phyloP scores from a whole-genome alignment of 1,140 invertebrate species.

The Oreohelix idahoensis region DNA sequence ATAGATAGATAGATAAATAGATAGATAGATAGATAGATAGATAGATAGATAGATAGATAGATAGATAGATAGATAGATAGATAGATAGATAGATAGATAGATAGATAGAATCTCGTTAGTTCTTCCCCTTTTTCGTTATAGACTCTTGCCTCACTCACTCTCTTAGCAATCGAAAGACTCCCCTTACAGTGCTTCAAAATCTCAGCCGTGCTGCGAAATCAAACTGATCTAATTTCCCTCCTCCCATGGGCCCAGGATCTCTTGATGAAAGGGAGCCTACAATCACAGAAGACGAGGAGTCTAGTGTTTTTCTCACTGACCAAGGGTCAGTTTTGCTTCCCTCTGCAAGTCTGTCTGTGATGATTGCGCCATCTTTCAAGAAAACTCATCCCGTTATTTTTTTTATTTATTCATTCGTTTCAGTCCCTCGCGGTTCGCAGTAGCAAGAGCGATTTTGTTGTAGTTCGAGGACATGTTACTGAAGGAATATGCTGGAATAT shows the following conservation, averaged over 20 bases:
- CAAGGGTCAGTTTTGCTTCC: background rate
- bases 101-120: too few species aligned
- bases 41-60: too few species aligned
- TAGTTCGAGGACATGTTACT: too few species aligned
- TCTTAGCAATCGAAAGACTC: background rate
- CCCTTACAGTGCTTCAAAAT: background rate
- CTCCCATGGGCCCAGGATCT: background rate
- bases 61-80: too few species aligned
- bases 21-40: too few species aligned
- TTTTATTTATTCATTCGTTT: too few species aligned
- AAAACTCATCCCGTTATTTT: too few species aligned
- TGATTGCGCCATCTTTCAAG: too few species aligned
- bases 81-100: background rate
- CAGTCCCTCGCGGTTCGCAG: too few species aligned
- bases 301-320: background rate
- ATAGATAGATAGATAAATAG: too few species aligned
- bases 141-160: background rate
- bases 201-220: background rate
- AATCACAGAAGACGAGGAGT: background rate
- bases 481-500: too few species aligned
- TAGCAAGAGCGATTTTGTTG: too few species aligned
- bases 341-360: background rate
- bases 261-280: background rate
- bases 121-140: background rate
- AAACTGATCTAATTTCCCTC: background rate